A percentile compares a stretch with the other conserved stretches of the same genome.
phyloP scores from a whole-genome alignment of 2,888 invertebrate genomes.

The Miltochrista miniata region DNA sequence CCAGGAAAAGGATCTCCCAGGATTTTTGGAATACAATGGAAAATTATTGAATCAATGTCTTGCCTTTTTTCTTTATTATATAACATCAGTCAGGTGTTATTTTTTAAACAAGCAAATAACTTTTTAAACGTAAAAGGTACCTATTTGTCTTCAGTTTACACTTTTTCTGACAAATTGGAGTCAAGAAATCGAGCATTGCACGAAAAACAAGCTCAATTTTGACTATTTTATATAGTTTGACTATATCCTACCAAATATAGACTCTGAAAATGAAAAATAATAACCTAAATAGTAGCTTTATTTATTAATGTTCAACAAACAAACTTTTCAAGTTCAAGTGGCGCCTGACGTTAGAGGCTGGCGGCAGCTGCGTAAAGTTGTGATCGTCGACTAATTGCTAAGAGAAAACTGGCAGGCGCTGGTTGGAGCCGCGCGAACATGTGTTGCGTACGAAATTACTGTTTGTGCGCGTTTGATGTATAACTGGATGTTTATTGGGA shows the following conservation, averaged over 20 bases:
- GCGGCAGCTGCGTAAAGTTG: slow-evolving; percentile 39
- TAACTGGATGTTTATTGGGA: slow-evolving; percentile 24
- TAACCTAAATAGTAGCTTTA: slow-evolving; percentile 21
- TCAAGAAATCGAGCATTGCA: too few species aligned
- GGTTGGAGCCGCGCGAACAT: slow-evolving; percentile 31
- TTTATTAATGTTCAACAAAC: slow-evolving; percentile 29
- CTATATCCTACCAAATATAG: neutral
- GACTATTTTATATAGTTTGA: too few species aligned
- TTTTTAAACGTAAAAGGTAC: too few species aligned
- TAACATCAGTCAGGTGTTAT: too few species aligned
- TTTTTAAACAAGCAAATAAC: too few species aligned
- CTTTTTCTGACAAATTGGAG: too few species aligned
- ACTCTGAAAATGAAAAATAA: slow-evolving; percentile 5
- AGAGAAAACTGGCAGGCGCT: slow-evolving; percentile 48
- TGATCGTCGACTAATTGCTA: slow-evolving; percentile 52
- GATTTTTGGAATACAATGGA: too few species aligned
- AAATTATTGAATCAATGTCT: too few species aligned
- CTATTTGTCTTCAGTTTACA: too few species aligned
- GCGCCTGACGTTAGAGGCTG: slow-evolving; percentile 35
- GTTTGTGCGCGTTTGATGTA: slow-evolving; percentile 37
- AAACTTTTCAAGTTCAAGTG: slow-evolving; percentile 40
- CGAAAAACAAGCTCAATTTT: too few species aligned
- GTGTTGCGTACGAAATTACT: slow-evolving; percentile 37
- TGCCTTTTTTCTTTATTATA: too few species aligned
- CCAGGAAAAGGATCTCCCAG: too few species aligned